Evolutionary conservation across 2,888 invertebrate species (phyloP), one percentile per base, ranked within the genome.

Genomic region (Pseudolycoriella hygida): DNA sequence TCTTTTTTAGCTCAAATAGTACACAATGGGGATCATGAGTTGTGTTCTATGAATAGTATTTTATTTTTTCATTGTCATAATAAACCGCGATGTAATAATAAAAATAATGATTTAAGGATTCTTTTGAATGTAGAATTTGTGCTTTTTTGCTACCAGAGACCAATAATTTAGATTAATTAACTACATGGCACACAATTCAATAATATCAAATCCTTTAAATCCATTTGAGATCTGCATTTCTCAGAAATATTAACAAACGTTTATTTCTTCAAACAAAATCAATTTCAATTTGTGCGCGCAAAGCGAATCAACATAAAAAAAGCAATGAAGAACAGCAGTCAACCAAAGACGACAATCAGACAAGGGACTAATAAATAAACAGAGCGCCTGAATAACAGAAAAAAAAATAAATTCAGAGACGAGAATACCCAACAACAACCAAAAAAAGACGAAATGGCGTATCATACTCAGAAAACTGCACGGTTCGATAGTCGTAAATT

Each of bases 401-500:
- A 25, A 40, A 12, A 19, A 40, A n/a, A 19, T 3, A 40, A 18
- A 25, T 25, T 18, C 30, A 41, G 12, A 41, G 18, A 41, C 41
- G 15, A 41, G 17, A 41, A 34, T 12, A 25, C 8, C 12, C 17
- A 41, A 25, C 12, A 40, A 4, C 6, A 42, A 31, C 6, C 5
- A 42, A 42, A 32, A 42, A 14, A 30, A 42, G 6, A 32, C 17
- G 17, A 34, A 43, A 43, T 34, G 43, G 43, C 32, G 37, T 34
- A 19, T 34, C n/a, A 20, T 25, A 25, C 25, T n/a, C 19, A 25
- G 42, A 20, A 50, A 49, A 50, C 47, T 52, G 49, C 50, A 50
- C 49, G 46, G 43, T 45, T 51, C 50, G 50, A 52, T 49, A 51
- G 51, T 53, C 53, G 53, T 53, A 53, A 53, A 53, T 53, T 53